Percentiles rank a stretch among this genome's conserved stretches.
These are phyloP conservation scores for Penelope pileata DNA, from an alignment of 2,113 vertebrate species.

Conservation along the genomic window DNA sequence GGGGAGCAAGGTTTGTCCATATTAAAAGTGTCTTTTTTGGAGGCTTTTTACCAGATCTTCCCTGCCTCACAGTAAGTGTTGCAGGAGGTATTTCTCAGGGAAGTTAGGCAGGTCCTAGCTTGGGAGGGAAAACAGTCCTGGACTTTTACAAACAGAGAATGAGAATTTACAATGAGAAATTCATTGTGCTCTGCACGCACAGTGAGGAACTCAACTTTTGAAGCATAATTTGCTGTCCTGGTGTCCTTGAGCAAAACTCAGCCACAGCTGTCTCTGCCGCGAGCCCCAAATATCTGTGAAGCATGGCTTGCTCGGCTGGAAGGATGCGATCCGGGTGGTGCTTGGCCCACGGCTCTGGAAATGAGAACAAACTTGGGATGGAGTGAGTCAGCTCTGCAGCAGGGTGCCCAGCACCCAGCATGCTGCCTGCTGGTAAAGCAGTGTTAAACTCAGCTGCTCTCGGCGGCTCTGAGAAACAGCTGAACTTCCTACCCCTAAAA, in stretches of 20 bases:
- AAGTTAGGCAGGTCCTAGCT: not conserved
- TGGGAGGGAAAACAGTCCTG: not conserved
- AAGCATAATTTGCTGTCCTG: not conserved
- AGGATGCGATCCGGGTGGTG: rapidly evolving
- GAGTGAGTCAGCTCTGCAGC: not conserved
- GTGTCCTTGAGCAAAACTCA: not conserved
- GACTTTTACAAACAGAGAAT: not conserved
- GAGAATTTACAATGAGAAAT: not conserved
- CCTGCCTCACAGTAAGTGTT: not conserved
- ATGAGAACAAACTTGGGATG: not conserved
- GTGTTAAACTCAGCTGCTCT: not conserved
- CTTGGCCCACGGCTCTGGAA: not conserved
- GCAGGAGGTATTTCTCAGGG: not conserved
- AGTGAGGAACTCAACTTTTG: not conserved
- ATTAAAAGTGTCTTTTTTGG: not conserved
- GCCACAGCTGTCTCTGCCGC: not conserved
- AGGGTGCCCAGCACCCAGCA: rapidly evolving
- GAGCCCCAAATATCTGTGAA: not conserved
- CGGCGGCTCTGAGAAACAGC: not conserved
- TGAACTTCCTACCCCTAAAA: not conserved
- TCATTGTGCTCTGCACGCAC: not conserved
- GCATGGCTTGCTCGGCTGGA: not conserved
- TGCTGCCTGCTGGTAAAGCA: not conserved
- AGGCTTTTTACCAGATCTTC: not conserved
- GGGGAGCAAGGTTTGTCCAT: not conserved